phyloP scores from a whole-genome alignment of 2,888 invertebrate species.

The Ochropacha duplaris region DNA sequence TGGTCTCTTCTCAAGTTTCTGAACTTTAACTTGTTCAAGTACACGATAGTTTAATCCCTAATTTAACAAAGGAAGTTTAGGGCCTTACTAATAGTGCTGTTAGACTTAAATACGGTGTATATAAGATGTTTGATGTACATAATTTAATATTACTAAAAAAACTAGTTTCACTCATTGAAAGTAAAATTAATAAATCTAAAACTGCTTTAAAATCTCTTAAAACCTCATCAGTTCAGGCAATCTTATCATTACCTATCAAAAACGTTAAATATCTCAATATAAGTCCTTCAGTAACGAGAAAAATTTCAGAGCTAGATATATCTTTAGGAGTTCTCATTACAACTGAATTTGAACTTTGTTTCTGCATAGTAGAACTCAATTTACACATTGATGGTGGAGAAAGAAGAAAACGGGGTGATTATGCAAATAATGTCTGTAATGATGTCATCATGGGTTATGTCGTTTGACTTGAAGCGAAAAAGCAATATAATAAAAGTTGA shows the following conservation, averaged over 20 bases:
- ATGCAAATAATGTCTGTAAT: slow-evolving; percentile 68
- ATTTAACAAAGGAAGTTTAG: not conserved
- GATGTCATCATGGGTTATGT: slow-evolving; percentile 65
- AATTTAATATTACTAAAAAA: too few species aligned
- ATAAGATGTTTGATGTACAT: too few species aligned
- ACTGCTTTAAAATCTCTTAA: slow-evolving; percentile 12
- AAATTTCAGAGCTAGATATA: slow-evolving; percentile 35
- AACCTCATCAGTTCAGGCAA: slow-evolving; percentile 24
- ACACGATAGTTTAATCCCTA: not conserved
- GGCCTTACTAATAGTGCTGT: not conserved
- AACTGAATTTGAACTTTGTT: slow-evolving; percentile 24
- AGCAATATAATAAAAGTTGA: slow-evolving; percentile 59
- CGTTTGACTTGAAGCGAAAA: slow-evolving; percentile 58
- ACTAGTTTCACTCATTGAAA: not conserved
- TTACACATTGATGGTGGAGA: slow-evolving; percentile 23
- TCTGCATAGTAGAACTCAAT: slow-evolving; percentile 23
- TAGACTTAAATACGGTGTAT: not conserved
- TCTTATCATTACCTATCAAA: slow-evolving; percentile 47
- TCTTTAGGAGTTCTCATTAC: slow-evolving; percentile 20
- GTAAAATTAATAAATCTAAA: not conserved
- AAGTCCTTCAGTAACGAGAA: slow-evolving; percentile 40
- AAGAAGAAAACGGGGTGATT: slow-evolving; percentile 50
- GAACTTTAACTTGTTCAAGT: not conserved
- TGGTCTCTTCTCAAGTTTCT: not conserved
- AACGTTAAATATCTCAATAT: slow-evolving; percentile 55